Conservation (phyloP, 2,888 invertebrate genomes). For the Hyppa rectilinea region DNA sequence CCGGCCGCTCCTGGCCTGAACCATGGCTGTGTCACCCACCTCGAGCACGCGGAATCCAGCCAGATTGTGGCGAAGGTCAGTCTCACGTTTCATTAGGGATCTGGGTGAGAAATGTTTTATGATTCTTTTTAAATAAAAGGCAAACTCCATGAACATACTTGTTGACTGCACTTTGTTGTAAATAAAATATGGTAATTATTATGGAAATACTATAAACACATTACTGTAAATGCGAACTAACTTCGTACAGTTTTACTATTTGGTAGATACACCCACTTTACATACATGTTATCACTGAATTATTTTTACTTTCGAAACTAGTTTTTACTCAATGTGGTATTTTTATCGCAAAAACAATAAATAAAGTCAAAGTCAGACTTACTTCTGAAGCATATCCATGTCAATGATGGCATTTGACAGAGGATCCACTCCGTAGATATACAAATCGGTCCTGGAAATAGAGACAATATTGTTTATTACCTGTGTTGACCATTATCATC, state of each 20-base stretch:
- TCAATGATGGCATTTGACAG: conserved; percentile 95
- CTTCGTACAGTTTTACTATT: no score
- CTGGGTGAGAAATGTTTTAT: conserved; percentile 78
- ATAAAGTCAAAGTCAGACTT: conserved; percentile 76
- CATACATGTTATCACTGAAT: no score
- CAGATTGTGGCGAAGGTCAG: conserved; percentile 91
- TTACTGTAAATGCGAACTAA: no score
- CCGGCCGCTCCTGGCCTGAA: conserved; percentile 79
- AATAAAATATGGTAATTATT: no score
- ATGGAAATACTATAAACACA: no score
- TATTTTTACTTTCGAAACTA: no score
- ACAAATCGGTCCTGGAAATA: conserved; percentile 94
- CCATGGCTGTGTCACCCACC: conserved; percentile 88
- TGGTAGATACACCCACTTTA: no score
- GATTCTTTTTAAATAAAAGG: background rate
- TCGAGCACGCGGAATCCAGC: conserved; percentile 93
- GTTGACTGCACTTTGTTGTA: no score
- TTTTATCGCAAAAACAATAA: no score
- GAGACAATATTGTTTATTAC: background rate
- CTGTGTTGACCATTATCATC: no score
- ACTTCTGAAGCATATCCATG: conserved; percentile 95
- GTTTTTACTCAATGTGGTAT: no score
- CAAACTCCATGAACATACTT: no score
- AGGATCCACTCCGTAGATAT: conserved; percentile 96
- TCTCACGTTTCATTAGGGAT: conserved; percentile 91